A percentile compares a stretch with the other conserved stretches of the same genome.
Evolutionary conservation across 1,140 invertebrate genomes (phyloP).

Genomic region (Drosophila virilis): DNA sequence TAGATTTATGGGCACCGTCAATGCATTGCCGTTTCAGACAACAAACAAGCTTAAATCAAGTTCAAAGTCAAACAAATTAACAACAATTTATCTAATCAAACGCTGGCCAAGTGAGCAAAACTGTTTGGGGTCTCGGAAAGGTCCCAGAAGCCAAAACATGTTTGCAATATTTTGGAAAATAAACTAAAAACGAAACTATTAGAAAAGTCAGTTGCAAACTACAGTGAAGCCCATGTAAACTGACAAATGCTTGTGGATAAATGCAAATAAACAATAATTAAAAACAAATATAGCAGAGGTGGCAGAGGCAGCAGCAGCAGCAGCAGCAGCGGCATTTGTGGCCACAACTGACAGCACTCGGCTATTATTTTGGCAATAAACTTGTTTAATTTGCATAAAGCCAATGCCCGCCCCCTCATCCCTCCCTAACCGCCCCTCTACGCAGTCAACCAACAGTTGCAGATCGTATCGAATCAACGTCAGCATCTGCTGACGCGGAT

Average conservation of each 20-base stretch:
- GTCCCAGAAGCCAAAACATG: conserved; percentile 50
- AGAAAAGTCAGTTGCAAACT: conserved; percentile 3
- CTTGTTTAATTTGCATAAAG: conserved; percentile 79
- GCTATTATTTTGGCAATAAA: conserved; percentile 75
- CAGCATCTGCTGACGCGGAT: conserved; percentile 64
- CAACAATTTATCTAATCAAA: conserved; percentile 74
- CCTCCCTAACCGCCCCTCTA: conserved; percentile 2
- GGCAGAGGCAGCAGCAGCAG: conserved; percentile 18
- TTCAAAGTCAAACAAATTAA: conserved; percentile 82
- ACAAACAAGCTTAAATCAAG: conserved; percentile 79
- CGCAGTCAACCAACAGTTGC: conserved; percentile 8
- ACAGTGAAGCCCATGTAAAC: conserved; percentile 53
- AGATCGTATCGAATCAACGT: conserved; percentile 33
- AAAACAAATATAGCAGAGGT: conserved; percentile 59
- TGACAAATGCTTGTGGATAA: conserved; percentile 41
- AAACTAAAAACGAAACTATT: background rate
- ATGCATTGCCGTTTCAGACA: conserved; percentile 39
- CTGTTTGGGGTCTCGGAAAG: conserved; percentile 6
- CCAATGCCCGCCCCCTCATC: conserved; percentile 5
- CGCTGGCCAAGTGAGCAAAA: conserved; percentile 1
- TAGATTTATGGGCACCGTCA: conserved; percentile 36
- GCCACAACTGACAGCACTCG: conserved; percentile 49
- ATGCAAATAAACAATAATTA: conserved; percentile 75
- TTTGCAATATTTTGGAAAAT: conserved; percentile 23
- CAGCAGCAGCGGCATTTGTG: conserved; percentile 32